phyloP scores from a whole-genome alignment of 2,113 vertebrate species.

The Vombatus ursinus region DNA sequence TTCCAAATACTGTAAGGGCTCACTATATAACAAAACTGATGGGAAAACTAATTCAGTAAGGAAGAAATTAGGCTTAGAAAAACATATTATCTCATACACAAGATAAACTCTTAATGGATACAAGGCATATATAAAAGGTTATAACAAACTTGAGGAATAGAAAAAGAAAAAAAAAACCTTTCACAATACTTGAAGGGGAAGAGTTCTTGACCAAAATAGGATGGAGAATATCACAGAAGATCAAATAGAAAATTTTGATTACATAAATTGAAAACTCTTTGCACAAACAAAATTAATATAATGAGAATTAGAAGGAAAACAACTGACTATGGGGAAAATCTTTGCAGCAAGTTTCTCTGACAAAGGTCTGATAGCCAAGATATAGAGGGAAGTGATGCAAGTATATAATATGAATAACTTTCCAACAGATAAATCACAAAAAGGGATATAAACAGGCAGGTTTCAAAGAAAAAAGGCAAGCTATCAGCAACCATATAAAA shows the following conservation, averaged over 20 bases:
- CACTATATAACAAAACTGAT: neutral
- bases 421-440: neutral
- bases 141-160: neutral
- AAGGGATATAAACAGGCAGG: neutral
- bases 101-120: neutral
- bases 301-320: neutral
- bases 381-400: neutral
- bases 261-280: neutral
- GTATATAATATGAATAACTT: neutral
- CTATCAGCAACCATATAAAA: neutral
- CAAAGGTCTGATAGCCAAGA: neutral
- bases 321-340: neutral
- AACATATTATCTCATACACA: neutral
- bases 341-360: neutral
- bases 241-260: neutral
- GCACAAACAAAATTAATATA: neutral
- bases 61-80: neutral
- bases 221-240: neutral
- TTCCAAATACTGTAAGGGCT: neutral
- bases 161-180: slow-evolving; percentile 36
- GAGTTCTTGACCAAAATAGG: neutral
- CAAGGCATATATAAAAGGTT: neutral
- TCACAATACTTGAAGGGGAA: neutral
- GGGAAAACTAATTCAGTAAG: neutral
- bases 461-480: neutral